Percentiles rank a stretch among this genome's conserved stretches.
phyloP scores from a whole-genome alignment of 2,888 invertebrate genomes.

The Melangyna quadrimaculata region DNA sequence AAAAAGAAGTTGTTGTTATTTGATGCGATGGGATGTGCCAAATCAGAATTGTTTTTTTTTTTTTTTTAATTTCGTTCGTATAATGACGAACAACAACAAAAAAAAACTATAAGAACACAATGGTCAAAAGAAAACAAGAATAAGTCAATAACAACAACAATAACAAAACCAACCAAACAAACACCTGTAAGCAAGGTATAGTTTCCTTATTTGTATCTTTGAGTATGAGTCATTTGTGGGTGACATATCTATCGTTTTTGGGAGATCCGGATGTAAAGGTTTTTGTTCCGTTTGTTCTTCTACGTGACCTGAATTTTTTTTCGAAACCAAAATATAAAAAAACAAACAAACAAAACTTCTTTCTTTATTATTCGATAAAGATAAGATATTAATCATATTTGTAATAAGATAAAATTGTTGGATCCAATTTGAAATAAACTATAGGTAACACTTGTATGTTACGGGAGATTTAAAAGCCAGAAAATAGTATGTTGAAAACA shows the following conservation, averaged over 20 bases:
- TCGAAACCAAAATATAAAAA: background rate
- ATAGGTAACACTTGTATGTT: too few species aligned
- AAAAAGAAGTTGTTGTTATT: background rate
- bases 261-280: conserved; percentile 62
- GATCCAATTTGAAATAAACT: too few species aligned
- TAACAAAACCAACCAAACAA: background rate
- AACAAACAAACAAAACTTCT: too few species aligned
- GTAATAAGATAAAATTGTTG: background rate
- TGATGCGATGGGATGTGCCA: conserved; percentile 8
- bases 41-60: background rate
- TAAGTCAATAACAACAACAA: background rate
- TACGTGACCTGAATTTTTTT: conserved; percentile 40
- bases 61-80: background rate
- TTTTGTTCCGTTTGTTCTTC: conserved; percentile 47
- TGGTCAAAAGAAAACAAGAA: background rate
- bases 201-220: conserved; percentile 12
- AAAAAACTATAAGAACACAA: background rate
- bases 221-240: conserved; percentile 30
- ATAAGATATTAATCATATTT: background rate
- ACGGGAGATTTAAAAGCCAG: too few species aligned
- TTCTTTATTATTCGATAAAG: background rate
- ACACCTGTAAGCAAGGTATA: background rate
- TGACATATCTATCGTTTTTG: conserved; percentile 23
- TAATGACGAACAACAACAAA: background rate
- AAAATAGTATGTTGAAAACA: too few species aligned